phyloP scores from a whole-genome alignment of 2,113 vertebrate species.

The Anseranas semipalmata region DNA sequence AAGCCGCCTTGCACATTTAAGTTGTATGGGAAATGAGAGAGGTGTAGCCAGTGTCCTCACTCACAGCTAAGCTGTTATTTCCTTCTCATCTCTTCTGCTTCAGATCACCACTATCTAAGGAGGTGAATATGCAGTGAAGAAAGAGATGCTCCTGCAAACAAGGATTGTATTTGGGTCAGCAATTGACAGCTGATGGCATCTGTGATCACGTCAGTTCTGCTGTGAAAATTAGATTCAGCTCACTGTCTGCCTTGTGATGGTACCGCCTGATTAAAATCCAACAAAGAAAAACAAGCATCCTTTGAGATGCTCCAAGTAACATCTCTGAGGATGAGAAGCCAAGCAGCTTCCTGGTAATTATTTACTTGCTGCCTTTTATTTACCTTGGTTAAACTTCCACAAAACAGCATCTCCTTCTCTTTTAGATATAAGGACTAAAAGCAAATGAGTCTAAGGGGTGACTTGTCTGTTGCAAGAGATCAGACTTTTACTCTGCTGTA shows the following conservation, averaged over 20 bases:
- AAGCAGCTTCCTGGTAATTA: not conserved
- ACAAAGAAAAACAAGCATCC: not conserved
- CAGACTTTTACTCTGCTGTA: not conserved
- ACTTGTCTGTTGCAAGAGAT: not conserved
- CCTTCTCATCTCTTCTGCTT: not conserved
- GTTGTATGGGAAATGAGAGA: not conserved
- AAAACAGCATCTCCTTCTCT: not conserved
- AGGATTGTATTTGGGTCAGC: not conserved
- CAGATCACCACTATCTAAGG: not conserved
- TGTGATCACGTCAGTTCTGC: not conserved
- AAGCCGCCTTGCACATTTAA: not conserved
- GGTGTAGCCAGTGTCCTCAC: not conserved
- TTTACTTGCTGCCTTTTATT: not conserved
- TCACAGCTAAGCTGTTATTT: not conserved
- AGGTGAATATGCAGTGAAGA: accelerated
- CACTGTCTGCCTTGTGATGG: not conserved
- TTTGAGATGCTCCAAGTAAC: not conserved
- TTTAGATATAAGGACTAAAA: not conserved
- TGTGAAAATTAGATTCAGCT: not conserved
- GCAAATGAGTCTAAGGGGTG: not conserved
- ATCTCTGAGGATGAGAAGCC: not conserved
- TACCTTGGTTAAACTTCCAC: not conserved
- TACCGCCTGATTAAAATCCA: not conserved
- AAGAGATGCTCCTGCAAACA: not conserved
- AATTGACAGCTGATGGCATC: not conserved